Evolutionary conservation across 1,140 invertebrate species (phyloP).

Genomic region (Venturia canescens): DNA sequence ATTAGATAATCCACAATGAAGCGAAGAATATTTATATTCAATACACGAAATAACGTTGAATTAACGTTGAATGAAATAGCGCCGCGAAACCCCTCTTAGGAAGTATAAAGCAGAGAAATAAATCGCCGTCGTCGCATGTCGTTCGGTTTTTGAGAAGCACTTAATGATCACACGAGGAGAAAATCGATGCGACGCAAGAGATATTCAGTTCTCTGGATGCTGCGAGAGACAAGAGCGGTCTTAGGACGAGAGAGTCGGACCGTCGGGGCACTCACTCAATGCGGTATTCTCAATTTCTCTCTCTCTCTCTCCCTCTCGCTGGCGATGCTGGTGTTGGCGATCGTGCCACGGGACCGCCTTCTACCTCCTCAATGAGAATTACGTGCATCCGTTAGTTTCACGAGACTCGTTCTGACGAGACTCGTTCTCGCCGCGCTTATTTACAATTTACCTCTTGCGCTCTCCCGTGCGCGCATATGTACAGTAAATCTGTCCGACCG

Average conservation of each 20-base stretch:
- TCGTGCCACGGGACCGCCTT: slow-evolving; percentile 44
- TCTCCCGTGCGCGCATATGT: slow-evolving; percentile 42
- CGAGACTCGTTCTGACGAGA: slow-evolving; percentile 48
- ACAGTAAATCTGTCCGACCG: slow-evolving; percentile 47
- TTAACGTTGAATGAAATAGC: not conserved
- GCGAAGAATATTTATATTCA: too few species aligned
- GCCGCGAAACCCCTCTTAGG: not conserved
- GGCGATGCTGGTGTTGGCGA: slow-evolving; percentile 38
- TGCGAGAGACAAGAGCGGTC: not conserved
- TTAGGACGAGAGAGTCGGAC: slow-evolving; percentile 10
- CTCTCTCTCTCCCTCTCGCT: not conserved
- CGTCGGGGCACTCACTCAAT: slow-evolving; percentile 20
- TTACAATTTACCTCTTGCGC: slow-evolving; percentile 44
- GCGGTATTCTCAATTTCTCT: not conserved
- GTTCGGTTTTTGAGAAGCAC: slow-evolving; percentile 13
- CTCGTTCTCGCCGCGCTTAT: slow-evolving; percentile 47
- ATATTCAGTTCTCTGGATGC: slow-evolving; percentile 21
- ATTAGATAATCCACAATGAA: too few species aligned
- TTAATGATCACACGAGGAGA: slow-evolving; percentile 37
- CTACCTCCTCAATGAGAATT: slow-evolving; percentile 57
- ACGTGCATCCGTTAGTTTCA: slow-evolving; percentile 57
- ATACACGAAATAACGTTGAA: too few species aligned
- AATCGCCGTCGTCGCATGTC: slow-evolving; percentile 20
- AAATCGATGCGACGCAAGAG: slow-evolving; percentile 55
- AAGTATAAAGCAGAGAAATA: not conserved